A percentile compares a stretch with the other conserved stretches of the same genome.
phyloP scores from a whole-genome alignment of 2,888 invertebrate genomes.

The Apantesis nais region DNA sequence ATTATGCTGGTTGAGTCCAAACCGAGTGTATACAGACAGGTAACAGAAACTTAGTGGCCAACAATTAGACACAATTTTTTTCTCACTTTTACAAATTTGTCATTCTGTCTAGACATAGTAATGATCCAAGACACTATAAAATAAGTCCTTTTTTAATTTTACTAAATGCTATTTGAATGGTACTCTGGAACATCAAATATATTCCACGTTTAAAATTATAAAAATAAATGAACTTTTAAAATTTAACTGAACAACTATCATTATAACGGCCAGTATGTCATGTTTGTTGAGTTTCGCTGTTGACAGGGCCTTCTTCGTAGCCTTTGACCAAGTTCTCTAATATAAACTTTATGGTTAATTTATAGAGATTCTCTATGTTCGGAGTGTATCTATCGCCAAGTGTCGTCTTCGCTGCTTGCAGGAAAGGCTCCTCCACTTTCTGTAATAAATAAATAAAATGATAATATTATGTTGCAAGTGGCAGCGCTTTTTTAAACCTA shows the following conservation, averaged over 20 bases:
- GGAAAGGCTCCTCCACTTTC: conserved; percentile 96
- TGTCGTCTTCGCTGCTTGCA: conserved; percentile 93
- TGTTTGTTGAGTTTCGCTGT: conserved; percentile 54
- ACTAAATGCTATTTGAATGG: conserved; percentile 2
- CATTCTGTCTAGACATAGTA: not conserved
- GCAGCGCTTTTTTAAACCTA: no score
- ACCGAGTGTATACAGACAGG: no score
- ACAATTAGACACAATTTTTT: no score
- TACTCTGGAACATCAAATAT: not conserved
- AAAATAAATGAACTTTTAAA: not conserved
- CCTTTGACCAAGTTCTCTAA: conserved; percentile 93
- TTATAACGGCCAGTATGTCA: conserved; percentile 38
- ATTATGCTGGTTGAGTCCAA: no score
- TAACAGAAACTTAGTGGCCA: no score
- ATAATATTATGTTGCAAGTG: not conserved
- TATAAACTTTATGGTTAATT: conserved; percentile 94
- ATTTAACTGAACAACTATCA: not conserved
- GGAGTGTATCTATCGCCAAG: conserved; percentile 95
- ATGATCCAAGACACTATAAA: not conserved
- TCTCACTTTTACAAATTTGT: not conserved
- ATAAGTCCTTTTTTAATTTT: not conserved
- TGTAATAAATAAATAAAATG: conserved; percentile 66
- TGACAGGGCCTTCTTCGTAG: conserved; percentile 82
- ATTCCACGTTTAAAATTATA: not conserved
- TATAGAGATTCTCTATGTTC: conserved; percentile 95